Percentiles rank a stretch among this genome's conserved stretches.
These are phyloP conservation scores for Caenorhabditis sp. DNA, from an alignment of 2,888 invertebrate genomes.

Conservation along the genomic window DNA sequence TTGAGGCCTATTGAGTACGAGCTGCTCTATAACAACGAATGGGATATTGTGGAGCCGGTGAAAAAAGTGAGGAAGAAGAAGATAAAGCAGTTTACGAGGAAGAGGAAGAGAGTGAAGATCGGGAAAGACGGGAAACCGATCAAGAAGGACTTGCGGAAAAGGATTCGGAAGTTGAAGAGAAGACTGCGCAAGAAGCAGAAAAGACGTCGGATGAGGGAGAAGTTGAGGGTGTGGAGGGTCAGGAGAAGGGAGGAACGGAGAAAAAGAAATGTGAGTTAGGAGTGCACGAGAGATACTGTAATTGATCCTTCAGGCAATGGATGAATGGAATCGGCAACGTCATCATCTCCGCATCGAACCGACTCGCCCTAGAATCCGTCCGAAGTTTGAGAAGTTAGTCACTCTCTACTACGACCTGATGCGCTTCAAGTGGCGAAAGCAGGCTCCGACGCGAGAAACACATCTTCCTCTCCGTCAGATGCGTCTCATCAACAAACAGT, in stretches of 20 bases:
- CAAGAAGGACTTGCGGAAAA: conserved; percentile 6
- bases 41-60: conserved; percentile 23
- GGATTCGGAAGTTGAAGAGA: background rate
- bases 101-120: conserved; percentile 1
- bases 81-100: background rate
- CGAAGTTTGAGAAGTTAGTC: conserved; percentile 8
- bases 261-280: background rate
- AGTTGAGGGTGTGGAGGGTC: conserved; percentile 9
- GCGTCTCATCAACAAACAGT: conserved; percentile 30
- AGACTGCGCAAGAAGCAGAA: background rate
- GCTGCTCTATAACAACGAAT: conserved; percentile 22
- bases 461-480: conserved; percentile 8
- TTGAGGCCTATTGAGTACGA: conserved; percentile 45
- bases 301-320: too few relatives aligned
- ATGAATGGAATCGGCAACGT: too few relatives aligned
- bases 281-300: too few relatives aligned
- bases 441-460: conserved; percentile 18
- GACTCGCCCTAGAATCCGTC: background rate
- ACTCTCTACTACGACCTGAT: conserved; percentile 15
- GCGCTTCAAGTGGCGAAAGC: conserved; percentile 19
- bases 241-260: conserved; percentile 7
- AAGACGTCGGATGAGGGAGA: background rate
- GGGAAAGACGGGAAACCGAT: background rate
- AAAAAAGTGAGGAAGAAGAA: conserved; percentile 8
- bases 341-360: too few relatives aligned